Evolutionary conservation across 2,113 vertebrate genomes (phyloP).

Genomic region (Panthera leo): DNA sequence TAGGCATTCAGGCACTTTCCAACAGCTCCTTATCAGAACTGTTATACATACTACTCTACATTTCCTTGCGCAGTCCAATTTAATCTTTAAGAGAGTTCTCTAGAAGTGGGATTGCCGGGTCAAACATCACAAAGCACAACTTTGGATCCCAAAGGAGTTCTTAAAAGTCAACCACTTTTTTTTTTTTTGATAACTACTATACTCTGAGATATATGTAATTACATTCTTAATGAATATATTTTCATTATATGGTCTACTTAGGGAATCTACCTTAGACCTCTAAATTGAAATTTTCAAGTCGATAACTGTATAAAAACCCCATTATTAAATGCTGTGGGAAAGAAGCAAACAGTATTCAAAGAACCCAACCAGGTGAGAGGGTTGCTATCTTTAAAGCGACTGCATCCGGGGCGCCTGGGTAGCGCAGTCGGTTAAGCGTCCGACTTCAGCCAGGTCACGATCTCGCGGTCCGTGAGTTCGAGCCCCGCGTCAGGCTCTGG

Average conservation of each 20-base stretch:
- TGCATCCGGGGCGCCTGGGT: too few species aligned
- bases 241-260: background rate
- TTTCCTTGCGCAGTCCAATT: background rate
- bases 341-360: background rate
- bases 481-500: too few species aligned
- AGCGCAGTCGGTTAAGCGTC: too few species aligned
- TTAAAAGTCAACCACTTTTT: background rate
- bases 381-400: background rate
- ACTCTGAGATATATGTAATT: background rate
- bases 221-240: background rate
- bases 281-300: background rate
- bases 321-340: constrained; percentile 10
- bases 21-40: background rate
- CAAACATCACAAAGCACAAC: background rate
- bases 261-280: background rate
- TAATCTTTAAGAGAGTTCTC: background rate
- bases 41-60: background rate
- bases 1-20: background rate
- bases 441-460: too few species aligned
- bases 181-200: background rate
- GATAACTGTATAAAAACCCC: background rate
- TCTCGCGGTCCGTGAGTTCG: too few species aligned
- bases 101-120: background rate
- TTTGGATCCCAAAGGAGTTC: background rate
- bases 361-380: background rate